Conservation (phyloP, 2,888 invertebrate genomes). For the Polyommatus icarus region DNA sequence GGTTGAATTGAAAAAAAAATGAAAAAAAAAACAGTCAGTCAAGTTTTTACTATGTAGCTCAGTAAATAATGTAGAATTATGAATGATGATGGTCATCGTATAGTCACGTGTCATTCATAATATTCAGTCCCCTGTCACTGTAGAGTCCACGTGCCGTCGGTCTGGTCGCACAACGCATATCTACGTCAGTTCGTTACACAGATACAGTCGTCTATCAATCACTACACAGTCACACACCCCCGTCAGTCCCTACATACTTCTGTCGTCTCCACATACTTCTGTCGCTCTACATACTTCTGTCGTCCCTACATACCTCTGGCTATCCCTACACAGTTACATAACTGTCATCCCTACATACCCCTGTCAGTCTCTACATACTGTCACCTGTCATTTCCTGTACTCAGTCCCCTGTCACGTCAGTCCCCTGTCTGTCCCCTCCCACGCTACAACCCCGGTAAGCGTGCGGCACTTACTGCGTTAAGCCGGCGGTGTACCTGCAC, state of each 20-base stretch:
- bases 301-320: too few relatives aligned
- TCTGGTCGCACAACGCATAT: too few relatives aligned
- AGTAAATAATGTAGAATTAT: neutral
- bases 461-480: slow-evolving; percentile 30
- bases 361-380: neutral
- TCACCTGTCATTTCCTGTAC: too few relatives aligned
- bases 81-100: neutral
- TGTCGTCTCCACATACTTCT: too few relatives aligned
- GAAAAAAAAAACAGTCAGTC: neutral
- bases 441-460: neutral
- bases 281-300: too few relatives aligned
- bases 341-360: too few relatives aligned
- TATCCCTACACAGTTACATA: neutral
- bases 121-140: too few relatives aligned
- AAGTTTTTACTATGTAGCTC: neutral
- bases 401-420: too few relatives aligned
- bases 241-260: neutral
- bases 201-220: too few relatives aligned
- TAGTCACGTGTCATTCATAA: neutral
- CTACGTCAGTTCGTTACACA: too few relatives aligned
- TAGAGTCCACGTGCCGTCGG: too few relatives aligned
- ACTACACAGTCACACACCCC: neutral
- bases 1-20: neutral
- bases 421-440: neutral
- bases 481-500: slow-evolving; percentile 83